These are phyloP conservation scores for Psittacula derbiana DNA, from an alignment of 2,797 vertebrate genomes.

Conservation along the genomic window DNA sequence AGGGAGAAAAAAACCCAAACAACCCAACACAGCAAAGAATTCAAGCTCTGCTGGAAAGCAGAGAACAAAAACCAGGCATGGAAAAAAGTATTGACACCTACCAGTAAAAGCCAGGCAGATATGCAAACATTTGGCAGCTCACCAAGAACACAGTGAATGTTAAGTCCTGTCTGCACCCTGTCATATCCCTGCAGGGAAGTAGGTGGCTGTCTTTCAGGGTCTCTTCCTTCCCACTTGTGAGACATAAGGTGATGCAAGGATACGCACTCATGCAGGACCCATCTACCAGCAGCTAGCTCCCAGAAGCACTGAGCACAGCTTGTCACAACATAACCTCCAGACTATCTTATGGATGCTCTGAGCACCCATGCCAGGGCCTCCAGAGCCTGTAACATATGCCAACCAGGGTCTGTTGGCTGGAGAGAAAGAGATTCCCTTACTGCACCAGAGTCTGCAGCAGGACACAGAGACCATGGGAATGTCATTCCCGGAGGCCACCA, in stretches of 20 bases:
- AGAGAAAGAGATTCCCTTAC: not conserved
- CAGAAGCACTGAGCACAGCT: not conserved
- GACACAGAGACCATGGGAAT: rapidly evolving
- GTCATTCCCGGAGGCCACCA: not conserved
- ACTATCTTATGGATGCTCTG: not conserved
- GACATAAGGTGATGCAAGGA: not conserved
- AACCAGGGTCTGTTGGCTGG: not conserved
- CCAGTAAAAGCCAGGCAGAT: conserved; percentile 5
- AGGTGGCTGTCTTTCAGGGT: not conserved
- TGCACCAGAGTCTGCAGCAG: not conserved
- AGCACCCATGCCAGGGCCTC: not conserved
- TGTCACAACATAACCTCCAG: not conserved
- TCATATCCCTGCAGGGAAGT: not conserved
- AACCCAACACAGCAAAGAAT: not conserved
- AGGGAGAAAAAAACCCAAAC: not conserved
- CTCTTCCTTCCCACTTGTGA: not conserved
- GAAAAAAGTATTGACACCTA: conserved; percentile 3
- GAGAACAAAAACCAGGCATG: not conserved
- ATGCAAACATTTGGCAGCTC: conserved; percentile 24
- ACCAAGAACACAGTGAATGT: not conserved
- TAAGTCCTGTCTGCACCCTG: not conserved
- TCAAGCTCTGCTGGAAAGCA: not conserved
- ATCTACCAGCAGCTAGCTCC: not conserved
- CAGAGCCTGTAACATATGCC: not conserved
- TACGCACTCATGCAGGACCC: not conserved